Evolutionary conservation across 2,113 vertebrate species (phyloP), one percentile per base, ranked within the genome.

Genomic region (Delphinapterus leucas): DNA sequence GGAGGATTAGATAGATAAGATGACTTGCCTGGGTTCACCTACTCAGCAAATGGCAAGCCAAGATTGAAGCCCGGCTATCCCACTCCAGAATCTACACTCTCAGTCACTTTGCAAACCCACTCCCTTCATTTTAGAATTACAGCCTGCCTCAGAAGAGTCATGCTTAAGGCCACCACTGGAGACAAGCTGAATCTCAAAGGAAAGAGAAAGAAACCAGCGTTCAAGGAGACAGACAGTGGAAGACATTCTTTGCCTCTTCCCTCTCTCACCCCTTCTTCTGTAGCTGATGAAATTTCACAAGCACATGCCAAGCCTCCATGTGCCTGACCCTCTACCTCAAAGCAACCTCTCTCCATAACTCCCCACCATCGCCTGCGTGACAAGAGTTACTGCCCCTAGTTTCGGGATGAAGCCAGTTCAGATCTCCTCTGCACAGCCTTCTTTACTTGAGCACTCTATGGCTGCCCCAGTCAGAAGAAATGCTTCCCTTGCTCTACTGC

Each of bases 301-400:
- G 33, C 26, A 68, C 0, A 0, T 11, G 31, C 10, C 26, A 60
- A 17, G 4, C 25, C 10, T 61, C 55, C 5, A 2, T 12, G 11
- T 18, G 17, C 63, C 38, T 41, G 67, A 49, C 60, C 28, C 11
- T 71, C 36, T 11, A 9, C n/a, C 74, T 84, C 4, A 0, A 6
- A 55, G 21, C 8, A 38, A 61, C 74, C 21, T 82, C 25, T 88
- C 14, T 38, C 14, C 14, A 1, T 23, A 44, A 53, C 7, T 70
- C 70, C 61, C 44, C 23, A 84, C 76, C 15, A 23, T 41, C 38
- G 17, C 58, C 25, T 92, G n/a, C 0, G 3, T 9, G 6, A 47
- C 8, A 44, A 47, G 49, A 36, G 10, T 38, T 20, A 20, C 4
- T 23, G 47, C 26, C 20, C n/a, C 79, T n/a, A n/a, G 65, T 33